Conservation (phyloP, 2,113 vertebrate genomes). For the Chunga burmeisteri region DNA sequence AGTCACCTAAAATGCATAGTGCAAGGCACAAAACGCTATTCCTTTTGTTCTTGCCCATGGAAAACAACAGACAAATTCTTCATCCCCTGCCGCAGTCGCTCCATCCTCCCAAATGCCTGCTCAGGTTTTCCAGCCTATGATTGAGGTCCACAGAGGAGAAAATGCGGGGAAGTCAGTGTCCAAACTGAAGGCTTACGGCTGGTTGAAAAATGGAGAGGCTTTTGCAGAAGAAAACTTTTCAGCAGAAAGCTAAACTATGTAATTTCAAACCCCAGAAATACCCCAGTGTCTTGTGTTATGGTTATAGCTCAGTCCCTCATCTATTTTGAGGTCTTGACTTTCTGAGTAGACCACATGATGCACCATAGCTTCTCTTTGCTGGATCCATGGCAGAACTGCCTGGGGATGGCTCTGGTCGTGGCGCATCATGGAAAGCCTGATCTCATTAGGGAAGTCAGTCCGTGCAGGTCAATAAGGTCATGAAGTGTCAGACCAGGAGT, state of each 20-base stretch:
- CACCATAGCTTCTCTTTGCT: background rate
- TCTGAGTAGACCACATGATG: background rate
- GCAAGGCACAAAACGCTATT: background rate
- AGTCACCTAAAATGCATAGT: background rate
- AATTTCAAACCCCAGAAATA: background rate
- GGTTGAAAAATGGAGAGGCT: background rate
- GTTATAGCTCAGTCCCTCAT: background rate
- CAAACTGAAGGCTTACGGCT: background rate
- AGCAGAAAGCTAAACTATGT: background rate
- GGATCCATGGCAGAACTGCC: background rate
- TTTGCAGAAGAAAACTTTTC: background rate
- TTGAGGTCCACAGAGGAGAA: background rate
- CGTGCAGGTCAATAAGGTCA: background rate
- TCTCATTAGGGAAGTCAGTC: background rate
- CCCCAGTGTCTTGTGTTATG: background rate
- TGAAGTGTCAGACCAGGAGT: background rate
- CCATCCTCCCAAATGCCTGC: background rate
- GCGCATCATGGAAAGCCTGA: background rate
- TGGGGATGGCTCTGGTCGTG: background rate
- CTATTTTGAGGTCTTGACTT: background rate
- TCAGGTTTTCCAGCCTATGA: background rate
- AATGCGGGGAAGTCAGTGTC: background rate
- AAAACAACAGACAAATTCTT: background rate
- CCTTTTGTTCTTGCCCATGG: background rate
- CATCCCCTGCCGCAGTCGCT: background rate